A percentile compares a stretch with the other conserved stretches of the same genome.
Conservation (phyloP, 2,113 vertebrate genomes). For the Podiceps cristatus region DNA sequence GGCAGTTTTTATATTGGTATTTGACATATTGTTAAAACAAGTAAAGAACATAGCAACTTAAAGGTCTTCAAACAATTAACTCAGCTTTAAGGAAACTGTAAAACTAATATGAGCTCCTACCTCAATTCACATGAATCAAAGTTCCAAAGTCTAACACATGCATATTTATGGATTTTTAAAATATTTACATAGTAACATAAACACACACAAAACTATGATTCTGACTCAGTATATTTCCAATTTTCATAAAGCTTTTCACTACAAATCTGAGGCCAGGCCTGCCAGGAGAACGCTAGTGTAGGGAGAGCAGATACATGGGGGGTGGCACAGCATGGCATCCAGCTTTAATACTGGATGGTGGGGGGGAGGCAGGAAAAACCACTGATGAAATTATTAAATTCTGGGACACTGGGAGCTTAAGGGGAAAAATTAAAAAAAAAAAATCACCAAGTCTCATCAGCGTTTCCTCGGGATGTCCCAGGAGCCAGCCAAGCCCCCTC, state of each 20-base stretch:
- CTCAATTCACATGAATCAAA: not conserved
- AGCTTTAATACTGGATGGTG: not conserved
- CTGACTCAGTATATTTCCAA: not conserved
- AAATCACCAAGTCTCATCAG: not conserved
- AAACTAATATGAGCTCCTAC: not conserved
- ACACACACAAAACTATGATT: not conserved
- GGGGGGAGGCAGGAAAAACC: not conserved
- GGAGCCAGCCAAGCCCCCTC: not conserved
- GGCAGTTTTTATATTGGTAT: not conserved
- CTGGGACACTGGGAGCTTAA: not conserved
- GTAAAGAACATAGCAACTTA: not conserved
- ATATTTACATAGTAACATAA: not conserved
- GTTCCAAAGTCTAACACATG: not conserved
- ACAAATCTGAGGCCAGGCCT: not conserved
- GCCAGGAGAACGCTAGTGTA: not conserved
- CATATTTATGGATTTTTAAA: fast-evolving
- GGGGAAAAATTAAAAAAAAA: not conserved
- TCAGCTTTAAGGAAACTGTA: not conserved
- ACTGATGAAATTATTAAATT: not conserved
- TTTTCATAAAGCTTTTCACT: not conserved
- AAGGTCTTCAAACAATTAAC: not conserved
- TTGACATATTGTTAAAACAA: not conserved
- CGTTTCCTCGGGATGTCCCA: not conserved
- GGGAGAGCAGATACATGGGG: not conserved
- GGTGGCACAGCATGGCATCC: not conserved